Evolutionary conservation across 2,888 invertebrate species (phyloP).

Genomic region (Ichneumon xanthorius): DNA sequence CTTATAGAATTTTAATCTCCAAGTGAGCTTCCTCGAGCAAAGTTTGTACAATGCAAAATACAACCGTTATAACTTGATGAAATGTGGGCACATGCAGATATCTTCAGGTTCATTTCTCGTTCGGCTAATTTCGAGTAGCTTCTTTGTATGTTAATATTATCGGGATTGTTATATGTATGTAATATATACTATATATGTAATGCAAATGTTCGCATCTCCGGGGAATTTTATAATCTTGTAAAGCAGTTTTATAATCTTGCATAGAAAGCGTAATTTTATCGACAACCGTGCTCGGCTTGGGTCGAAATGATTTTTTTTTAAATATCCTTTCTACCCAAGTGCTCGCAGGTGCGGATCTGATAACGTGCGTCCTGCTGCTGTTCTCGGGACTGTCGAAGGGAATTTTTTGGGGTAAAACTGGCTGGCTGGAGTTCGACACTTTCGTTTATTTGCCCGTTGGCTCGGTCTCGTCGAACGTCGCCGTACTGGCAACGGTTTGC

Average conservation of each 20-base stretch:
- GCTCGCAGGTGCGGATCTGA: constrained; percentile 80
- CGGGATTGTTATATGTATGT: background rate
- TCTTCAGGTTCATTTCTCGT: too few species aligned
- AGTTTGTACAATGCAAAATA: too few species aligned
- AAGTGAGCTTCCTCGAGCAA: too few species aligned
- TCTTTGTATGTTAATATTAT: background rate
- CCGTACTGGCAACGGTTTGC: constrained; percentile 79
- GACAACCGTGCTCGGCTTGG: background rate
- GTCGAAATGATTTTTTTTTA: background rate
- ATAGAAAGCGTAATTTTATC: background rate
- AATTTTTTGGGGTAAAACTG: constrained; percentile 75
- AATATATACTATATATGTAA: background rate
- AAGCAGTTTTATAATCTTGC: background rate
- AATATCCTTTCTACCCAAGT: constrained; percentile 71
- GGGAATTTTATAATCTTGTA: background rate
- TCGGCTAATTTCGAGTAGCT: background rate
- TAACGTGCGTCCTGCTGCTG: constrained; percentile 78
- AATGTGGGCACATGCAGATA: too few species aligned
- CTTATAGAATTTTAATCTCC: too few species aligned
- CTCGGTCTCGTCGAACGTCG: constrained; percentile 78
- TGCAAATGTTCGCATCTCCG: background rate
- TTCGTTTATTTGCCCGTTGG: constrained; percentile 80
- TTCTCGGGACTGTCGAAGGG: constrained; percentile 75
- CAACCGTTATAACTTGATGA: too few species aligned
- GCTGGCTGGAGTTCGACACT: constrained; percentile 80